A percentile compares a stretch with the other conserved stretches of the same genome.
Conservation (phyloP, 92 coral and sea anemone species). For the Isaurus tuberculatus region DNA sequence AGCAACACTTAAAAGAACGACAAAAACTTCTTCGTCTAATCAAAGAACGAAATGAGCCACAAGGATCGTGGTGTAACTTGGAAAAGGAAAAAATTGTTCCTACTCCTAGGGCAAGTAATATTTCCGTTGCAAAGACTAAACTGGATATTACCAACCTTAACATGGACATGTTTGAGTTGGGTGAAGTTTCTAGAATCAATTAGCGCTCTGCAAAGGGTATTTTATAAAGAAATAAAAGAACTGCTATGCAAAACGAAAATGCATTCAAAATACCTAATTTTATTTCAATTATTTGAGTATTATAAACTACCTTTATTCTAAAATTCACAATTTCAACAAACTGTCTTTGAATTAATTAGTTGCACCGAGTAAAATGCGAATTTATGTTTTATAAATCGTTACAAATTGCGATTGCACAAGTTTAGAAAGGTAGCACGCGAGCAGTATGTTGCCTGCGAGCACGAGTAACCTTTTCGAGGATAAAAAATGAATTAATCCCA, state of each 20-base stretch:
- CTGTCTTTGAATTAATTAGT: background rate
- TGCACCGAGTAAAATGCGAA: too few species aligned
- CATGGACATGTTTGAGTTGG: background rate
- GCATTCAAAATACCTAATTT: background rate
- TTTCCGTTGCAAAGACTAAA: background rate
- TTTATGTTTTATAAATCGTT: too few species aligned
- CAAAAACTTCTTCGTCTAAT: background rate
- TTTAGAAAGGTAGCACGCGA: too few species aligned
- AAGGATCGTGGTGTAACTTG: background rate
- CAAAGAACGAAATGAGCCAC: background rate
- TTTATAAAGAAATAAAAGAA: background rate
- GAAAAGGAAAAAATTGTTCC: background rate
- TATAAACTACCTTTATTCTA: background rate
- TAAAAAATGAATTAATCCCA: too few species aligned
- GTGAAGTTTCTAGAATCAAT: background rate
- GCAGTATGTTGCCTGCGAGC: too few species aligned
- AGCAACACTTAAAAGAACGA: conserved; percentile 20
- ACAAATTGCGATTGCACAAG: too few species aligned
- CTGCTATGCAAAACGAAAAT: background rate
- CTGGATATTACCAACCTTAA: background rate
- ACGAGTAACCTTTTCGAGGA: too few species aligned
- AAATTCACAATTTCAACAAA: background rate
- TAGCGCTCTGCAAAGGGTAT: background rate
- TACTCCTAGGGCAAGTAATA: conserved; percentile 9
- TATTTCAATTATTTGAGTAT: background rate